Base-by-base conservation (phyloP, 1,140 invertebrate species). In the Drosophila obscura region DNA sequence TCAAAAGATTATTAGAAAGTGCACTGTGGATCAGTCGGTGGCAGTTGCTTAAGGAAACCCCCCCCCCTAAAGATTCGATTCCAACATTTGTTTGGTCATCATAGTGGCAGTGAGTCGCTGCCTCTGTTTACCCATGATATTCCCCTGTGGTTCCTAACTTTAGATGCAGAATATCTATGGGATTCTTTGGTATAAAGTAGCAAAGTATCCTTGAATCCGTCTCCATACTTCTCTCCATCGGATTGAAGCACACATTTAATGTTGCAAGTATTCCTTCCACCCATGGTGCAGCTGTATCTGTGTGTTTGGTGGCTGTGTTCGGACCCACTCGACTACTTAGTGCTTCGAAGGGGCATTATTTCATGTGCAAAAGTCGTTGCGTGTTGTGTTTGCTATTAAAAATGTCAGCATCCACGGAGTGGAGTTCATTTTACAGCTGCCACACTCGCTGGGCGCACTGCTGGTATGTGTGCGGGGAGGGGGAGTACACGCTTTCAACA, bases 311-410 rank as follows among this genome's bases (percentile, higher is more conserved):
- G 26, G 19, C 19, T 19, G 1, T 19, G 19, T 26, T 69, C 26
- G 26, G 44, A n/a, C 50, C 19, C 35, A 60, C 64, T 66, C 64
- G 73, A 85, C 81, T 84, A 87, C 81, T 85, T 87, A 85, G 78
- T 87, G 72, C 78, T 87, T 82, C 63, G 63, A 64, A 64, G 64
- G 80, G 73, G 73, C 80, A 85, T 88, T 87, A 87, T 87, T 87
- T 87, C 83, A 87, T 87, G 82, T 85, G 82, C 83, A 75, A 87
- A 85, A 87, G 75, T 88, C 83, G 82, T 83, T 78, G 82, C 78
- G 82, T 87, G 82, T 87, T 87, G 82, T 87, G 82, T 87, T 87
- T 87, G 82, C 82, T 87, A 87, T 87, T 87, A 87, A 87, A 87
- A 87, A 87, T 82, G 82, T 87, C 82, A 87, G 82, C 82, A 77